Conservation (phyloP, 2,113 vertebrate genomes). For the Toxostoma redivivum region DNA sequence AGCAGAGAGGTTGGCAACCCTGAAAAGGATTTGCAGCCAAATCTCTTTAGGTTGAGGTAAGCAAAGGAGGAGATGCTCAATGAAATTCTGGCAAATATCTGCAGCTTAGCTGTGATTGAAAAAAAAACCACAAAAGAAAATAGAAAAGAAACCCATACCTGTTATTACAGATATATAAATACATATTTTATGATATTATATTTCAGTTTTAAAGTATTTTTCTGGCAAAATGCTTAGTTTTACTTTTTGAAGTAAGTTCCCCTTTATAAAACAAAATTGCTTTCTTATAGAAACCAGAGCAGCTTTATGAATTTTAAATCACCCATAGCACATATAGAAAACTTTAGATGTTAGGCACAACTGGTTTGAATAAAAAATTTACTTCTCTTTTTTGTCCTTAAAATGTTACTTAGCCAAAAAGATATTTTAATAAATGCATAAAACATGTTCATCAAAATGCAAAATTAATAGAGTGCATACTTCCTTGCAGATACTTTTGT, state of each 20-base stretch:
- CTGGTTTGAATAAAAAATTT: slow-evolving; percentile 45
- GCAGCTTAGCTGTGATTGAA: not conserved
- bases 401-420: slow-evolving; percentile 27
- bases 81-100: not conserved
- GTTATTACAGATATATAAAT: not conserved
- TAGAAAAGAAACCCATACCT: not conserved
- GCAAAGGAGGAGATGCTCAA: not conserved
- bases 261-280: not conserved
- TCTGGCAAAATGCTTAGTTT: not conserved
- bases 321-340: not conserved
- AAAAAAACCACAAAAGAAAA: not conserved
- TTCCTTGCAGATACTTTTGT: slow-evolving; percentile 31
- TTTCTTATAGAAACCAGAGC: slow-evolving; percentile 4
- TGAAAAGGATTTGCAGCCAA: not conserved
- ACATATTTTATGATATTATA: not conserved
- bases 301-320: slow-evolving; percentile 59
- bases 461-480: slow-evolving; percentile 9
- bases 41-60: not conserved
- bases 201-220: not conserved
- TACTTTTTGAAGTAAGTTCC: not conserved
- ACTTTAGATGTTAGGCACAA: slow-evolving; percentile 19
- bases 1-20: not conserved
- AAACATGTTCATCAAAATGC: slow-evolving; percentile 37
- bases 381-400: slow-evolving; percentile 27
- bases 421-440: slow-evolving; percentile 46